Base-by-base conservation (phyloP, 2,888 invertebrate species). In the Sialis lutaria region DNA sequence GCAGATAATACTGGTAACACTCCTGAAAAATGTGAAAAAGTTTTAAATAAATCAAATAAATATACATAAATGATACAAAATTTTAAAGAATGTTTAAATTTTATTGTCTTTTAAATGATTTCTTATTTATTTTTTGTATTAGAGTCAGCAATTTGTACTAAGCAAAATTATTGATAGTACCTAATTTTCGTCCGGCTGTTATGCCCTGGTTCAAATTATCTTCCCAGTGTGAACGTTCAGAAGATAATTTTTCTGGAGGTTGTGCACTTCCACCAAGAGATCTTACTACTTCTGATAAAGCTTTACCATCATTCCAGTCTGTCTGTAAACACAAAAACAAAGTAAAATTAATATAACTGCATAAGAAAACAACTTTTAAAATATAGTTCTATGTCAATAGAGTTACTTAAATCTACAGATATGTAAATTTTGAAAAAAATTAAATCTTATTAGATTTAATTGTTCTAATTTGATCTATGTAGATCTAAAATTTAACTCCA, bases 251-350 rank as follows among this genome's bases (percentile, higher is more conserved):
- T 53, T 88, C 87, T 50, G 85, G 84, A 6, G 83, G 79, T 1
- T 84, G 81, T 1, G 88, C 83, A 1, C 84, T 79, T 0, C 92
- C 95, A 5, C 97, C 96, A 52, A 95, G 72, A 8, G 89, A 85
- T 54, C 85, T 75, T 8, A 95, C 89, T 47, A 98, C 72, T 57
- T 88, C 82, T 57, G 89, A 89, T 13, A 93, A 75, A 0, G 85
- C 82, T 56, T 79, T 77, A 1, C 97, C 97, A 62, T 96, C 93
- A 60, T 95, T 95, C 96, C 96, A 97, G 60, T 96, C 93, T 54
- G 83, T 86, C 91, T 95, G 65, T 48, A 70, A 65, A 54, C 50
- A 39, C 30, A 47, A 45, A 48, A 42, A 47, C 12, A 13, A 49
- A 31, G 13, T n/a, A 7, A 9, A n/a, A 13, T 31, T 9, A 47